Percentiles rank a stretch among this genome's conserved stretches.
phyloP scores from a whole-genome alignment of 2,888 invertebrate species.

The Nycteola revayana region DNA sequence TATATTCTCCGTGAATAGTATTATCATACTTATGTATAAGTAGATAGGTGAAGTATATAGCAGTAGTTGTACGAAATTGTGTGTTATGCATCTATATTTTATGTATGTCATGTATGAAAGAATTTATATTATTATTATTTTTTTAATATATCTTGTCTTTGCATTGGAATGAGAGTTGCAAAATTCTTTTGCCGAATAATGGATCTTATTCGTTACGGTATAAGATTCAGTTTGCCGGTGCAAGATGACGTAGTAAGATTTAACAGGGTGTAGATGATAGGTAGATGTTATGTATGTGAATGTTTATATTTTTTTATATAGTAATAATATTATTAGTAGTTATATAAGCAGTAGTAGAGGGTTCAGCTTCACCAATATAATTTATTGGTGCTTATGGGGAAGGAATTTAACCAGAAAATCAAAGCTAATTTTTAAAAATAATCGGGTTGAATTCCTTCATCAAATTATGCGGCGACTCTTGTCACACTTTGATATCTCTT shows the following conservation, averaged over 20 bases:
- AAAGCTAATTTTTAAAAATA: conserved; percentile 2
- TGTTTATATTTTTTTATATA: conserved; percentile 49
- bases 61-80: conserved; percentile 63
- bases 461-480: conserved; percentile 41
- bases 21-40: conserved; percentile 21
- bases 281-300: conserved; percentile 79
- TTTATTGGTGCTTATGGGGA: conserved; percentile 37
- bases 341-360: conserved; percentile 59
- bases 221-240: conserved; percentile 36
- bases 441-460: conserved; percentile 36
- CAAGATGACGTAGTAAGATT: conserved; percentile 31
- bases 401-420: conserved; percentile 35
- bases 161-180: conserved; percentile 48
- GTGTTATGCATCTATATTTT: conserved; percentile 63
- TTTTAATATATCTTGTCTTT: conserved; percentile 37
- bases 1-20: too few relatives aligned
- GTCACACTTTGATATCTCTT: conserved; percentile 46
- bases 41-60: conserved; percentile 60
- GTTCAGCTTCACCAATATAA: conserved; percentile 49
- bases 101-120: conserved; percentile 54
- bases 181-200: conserved; percentile 31
- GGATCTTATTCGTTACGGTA: conserved; percentile 28
- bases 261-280: conserved; percentile 61
- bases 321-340: conserved; percentile 45
- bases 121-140: conserved; percentile 41